Evolutionary conservation across 2,888 invertebrate species (phyloP).

Genomic region (Cyaniris semiargus): DNA sequence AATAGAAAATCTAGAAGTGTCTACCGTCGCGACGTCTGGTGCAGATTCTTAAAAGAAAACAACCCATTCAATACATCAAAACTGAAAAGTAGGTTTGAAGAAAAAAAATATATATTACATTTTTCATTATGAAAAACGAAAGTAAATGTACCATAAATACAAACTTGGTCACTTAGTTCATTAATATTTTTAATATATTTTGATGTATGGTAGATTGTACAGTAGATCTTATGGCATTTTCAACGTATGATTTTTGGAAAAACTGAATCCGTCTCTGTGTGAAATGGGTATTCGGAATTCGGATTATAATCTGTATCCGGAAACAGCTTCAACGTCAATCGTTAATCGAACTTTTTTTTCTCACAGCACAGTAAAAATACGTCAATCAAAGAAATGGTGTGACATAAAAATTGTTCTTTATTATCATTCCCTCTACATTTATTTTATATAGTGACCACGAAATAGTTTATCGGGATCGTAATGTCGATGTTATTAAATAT

Average conservation of each 20-base stretch:
- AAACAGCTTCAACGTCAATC: constrained; percentile 47
- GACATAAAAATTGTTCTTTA: constrained; percentile 51
- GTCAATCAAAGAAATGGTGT: constrained; percentile 69
- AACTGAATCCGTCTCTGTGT: background rate
- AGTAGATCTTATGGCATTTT: no score
- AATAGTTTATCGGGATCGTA: constrained; percentile 44
- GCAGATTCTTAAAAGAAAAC: no score
- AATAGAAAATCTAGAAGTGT: no score
- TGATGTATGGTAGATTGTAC: no score
- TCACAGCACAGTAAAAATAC: constrained; percentile 50
- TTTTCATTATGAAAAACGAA: no score
- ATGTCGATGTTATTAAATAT: constrained; percentile 50
- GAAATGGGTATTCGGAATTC: background rate
- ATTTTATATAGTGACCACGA: constrained; percentile 43
- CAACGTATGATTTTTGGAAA: background rate
- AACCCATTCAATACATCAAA: no score
- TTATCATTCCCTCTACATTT: constrained; percentile 48
- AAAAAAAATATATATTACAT: no score
- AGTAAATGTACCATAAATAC: no score
- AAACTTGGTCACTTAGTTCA: no score
- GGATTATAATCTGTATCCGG: constrained; percentile 44
- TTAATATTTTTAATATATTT: no score
- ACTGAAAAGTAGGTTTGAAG: no score
- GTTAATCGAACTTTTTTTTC: constrained; percentile 48
- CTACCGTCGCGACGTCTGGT: no score